Conservation (phyloP, 2,797 vertebrate genomes). For the Galagoides demidoff region DNA sequence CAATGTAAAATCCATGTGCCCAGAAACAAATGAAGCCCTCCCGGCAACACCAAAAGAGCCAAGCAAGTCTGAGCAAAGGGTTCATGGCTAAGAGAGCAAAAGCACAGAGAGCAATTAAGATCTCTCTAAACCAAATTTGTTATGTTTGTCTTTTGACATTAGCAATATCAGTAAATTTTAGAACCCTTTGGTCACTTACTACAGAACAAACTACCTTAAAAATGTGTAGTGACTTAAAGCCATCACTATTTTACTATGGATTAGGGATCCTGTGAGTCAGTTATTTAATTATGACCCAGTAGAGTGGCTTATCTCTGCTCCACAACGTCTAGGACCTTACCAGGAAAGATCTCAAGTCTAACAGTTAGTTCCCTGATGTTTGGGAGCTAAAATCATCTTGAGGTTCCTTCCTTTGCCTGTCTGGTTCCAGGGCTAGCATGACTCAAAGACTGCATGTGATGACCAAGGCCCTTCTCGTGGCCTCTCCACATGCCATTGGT, state of each 20-base stretch:
- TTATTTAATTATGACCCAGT: not conserved
- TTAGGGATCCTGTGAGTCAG: not conserved
- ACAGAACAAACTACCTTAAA: not conserved
- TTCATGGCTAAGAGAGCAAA: not conserved
- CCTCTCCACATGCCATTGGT: not conserved
- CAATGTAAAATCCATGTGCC: no score
- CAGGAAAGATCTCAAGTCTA: constrained; percentile 16
- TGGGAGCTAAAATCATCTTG: not conserved
- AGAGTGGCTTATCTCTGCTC: not conserved
- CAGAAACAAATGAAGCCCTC: no score
- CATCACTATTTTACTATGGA: not conserved
- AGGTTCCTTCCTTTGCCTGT: not conserved
- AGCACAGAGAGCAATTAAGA: not conserved
- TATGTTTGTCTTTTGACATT: not conserved
- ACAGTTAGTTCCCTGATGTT: not conserved
- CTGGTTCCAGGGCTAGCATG: not conserved
- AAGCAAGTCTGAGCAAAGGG: not conserved
- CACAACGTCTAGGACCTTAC: not conserved
- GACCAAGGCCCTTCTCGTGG: not conserved
- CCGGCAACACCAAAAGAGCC: no score
- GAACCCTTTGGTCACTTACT: not conserved
- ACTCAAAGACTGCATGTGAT: not conserved
- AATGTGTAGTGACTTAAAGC: not conserved
- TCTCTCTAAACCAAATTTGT: not conserved
- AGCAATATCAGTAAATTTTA: not conserved